phyloP scores from a whole-genome alignment of 2,888 invertebrate species.

The Acleris emargana region DNA sequence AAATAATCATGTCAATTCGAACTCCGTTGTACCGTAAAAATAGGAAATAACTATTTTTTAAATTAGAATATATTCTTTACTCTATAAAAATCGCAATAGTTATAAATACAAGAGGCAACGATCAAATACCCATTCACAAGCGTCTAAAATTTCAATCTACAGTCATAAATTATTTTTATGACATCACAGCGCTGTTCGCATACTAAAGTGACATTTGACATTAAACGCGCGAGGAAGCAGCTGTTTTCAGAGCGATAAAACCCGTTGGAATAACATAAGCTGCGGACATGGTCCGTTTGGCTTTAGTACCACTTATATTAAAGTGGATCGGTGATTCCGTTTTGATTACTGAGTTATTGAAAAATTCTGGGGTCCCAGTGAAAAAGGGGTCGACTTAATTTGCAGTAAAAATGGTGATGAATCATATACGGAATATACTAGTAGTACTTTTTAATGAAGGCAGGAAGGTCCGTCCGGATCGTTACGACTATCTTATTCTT shows the following conservation, averaged over 20 bases:
- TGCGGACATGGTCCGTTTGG: slow-evolving; percentile 17
- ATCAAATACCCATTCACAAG: slow-evolving; percentile 32
- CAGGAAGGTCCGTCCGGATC: no score
- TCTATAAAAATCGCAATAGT: neutral
- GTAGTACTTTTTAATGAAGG: no score
- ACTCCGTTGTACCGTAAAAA: no score
- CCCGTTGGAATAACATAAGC: slow-evolving; percentile 16
- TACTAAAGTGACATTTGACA: slow-evolving; percentile 31
- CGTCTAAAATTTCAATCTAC: slow-evolving; percentile 31
- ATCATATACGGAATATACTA: no score
- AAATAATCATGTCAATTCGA: no score
- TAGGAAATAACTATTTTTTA: neutral
- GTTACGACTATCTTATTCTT: no score
- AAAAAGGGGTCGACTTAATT: no score
- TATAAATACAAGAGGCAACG: slow-evolving; percentile 11
- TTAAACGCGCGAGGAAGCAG: slow-evolving; percentile 23
- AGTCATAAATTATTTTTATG: slow-evolving; percentile 35
- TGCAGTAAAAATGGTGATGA: no score
- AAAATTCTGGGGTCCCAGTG: no score
- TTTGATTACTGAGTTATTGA: no score
- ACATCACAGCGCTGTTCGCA: slow-evolving; percentile 20
- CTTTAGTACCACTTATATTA: neutral
- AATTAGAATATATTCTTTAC: no score
- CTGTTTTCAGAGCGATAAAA: slow-evolving; percentile 15
- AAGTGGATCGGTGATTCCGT: neutral